Percentiles rank a stretch among this genome's conserved stretches.
These are phyloP conservation scores for Drosophila simulans DNA, from an alignment of 1,140 invertebrate genomes.

Conservation along the genomic window DNA sequence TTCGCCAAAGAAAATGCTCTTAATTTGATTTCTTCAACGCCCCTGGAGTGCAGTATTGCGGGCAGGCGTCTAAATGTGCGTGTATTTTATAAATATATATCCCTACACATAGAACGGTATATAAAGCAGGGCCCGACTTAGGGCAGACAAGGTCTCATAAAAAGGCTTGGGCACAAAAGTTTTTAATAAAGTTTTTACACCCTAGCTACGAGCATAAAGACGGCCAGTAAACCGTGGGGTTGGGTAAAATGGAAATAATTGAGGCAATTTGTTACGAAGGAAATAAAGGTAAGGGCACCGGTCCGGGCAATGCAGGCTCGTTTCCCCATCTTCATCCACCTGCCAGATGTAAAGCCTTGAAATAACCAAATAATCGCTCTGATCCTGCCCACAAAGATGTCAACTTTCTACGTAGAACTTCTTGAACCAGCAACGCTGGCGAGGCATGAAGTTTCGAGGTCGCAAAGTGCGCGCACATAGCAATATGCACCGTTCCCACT, in stretches of 20 bases:
- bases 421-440: neutral
- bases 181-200: constrained; percentile 84
- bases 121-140: constrained; percentile 21
- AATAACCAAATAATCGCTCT: constrained; percentile 31
- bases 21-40: constrained; percentile 82
- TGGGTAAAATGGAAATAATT: constrained; percentile 66
- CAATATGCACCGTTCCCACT: constrained; percentile 24
- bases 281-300: constrained; percentile 46
- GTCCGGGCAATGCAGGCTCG: neutral
- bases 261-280: constrained; percentile 74
- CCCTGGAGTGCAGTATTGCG: constrained; percentile 69
- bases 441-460: constrained; percentile 22
- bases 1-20: constrained; percentile 73
- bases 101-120: constrained; percentile 28
- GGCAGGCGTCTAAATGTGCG: constrained; percentile 63
- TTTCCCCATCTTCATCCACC: neutral
- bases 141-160: constrained; percentile 49
- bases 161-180: constrained; percentile 77
- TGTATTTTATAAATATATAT: constrained; percentile 73
- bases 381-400: constrained; percentile 18
- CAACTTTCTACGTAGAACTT: constrained; percentile 1
- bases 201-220: constrained; percentile 25
- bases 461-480: constrained; percentile 14
- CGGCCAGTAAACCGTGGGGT: constrained; percentile 1
- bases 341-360: constrained; percentile 1